A percentile compares a stretch with the other conserved stretches of the same genome.
Conservation (phyloP, 2,113 vertebrate genomes). For the Pandion haliaetus region DNA sequence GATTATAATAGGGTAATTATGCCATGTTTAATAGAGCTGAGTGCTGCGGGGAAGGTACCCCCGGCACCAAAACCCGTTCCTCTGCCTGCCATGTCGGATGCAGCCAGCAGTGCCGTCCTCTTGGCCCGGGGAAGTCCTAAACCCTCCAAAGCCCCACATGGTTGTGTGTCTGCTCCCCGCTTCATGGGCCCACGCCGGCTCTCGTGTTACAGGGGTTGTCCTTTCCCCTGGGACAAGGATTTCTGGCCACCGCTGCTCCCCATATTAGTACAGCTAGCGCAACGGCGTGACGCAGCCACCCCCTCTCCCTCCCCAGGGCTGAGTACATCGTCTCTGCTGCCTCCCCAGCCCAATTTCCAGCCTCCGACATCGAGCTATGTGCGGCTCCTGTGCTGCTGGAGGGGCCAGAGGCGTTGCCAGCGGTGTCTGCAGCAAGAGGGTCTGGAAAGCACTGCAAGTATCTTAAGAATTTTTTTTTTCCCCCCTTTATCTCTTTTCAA, state of each 20-base stretch:
- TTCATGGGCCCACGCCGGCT: not conserved
- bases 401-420: not conserved
- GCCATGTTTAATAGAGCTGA: not conserved
- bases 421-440: not conserved
- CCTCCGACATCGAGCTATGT: not conserved
- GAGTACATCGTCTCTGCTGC: not conserved
- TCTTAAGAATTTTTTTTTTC: not conserved
- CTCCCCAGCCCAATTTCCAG: not conserved
- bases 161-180: not conserved
- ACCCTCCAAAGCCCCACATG: not conserved
- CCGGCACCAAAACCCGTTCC: not conserved
- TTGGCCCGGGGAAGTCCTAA: not conserved
- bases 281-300: not conserved
- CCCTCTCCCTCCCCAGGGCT: not conserved
- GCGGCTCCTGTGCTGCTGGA: not conserved
- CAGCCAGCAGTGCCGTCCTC: not conserved
- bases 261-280: not conserved
- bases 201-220: conserved; percentile 23
- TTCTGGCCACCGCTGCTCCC: conserved; percentile 3
- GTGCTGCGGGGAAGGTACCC: not conserved
- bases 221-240: not conserved
- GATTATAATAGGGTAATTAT: not conserved
- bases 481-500: not conserved
- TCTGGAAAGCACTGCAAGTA: conserved; percentile 50
- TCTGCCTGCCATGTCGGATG: not conserved